Evolutionary conservation across 1,140 invertebrate species (phyloP).

Genomic region (Drosophila novamexicana): DNA sequence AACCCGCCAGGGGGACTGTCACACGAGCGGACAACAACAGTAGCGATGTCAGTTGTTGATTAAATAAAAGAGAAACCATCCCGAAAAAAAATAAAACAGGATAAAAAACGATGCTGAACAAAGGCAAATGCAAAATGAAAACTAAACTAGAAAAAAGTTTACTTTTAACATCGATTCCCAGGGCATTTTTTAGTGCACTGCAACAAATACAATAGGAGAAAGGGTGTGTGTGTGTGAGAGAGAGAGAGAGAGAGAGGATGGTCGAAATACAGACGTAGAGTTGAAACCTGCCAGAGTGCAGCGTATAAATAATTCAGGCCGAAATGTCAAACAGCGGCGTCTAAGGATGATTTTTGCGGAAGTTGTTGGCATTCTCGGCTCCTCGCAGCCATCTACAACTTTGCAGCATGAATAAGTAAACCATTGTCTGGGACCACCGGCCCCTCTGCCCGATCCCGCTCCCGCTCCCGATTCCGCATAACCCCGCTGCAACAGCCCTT

Average conservation of each 20-base stretch:
- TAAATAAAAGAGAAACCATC: conserved; percentile 66
- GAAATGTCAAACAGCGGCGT: conserved; percentile 78
- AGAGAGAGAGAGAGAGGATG: not conserved
- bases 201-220: conserved; percentile 25
- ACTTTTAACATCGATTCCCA: conserved; percentile 74
- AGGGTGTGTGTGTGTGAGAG: not conserved
- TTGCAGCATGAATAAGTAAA: conserved; percentile 75
- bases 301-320: conserved; percentile 77
- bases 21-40: conserved; percentile 59
- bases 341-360: conserved; percentile 78
- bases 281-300: conserved; percentile 54
- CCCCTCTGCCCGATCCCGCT: not conserved
- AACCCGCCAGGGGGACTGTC: conserved; percentile 26
- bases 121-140: conserved; percentile 32
- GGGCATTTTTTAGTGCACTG: conserved; percentile 39
- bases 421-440: conserved; percentile 59
- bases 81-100: conserved; percentile 28
- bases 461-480: conserved; percentile 3
- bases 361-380: conserved; percentile 55
- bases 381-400: conserved; percentile 45
- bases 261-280: conserved; percentile 7
- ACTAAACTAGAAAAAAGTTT: conserved; percentile 44
- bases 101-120: conserved; percentile 1
- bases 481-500: conserved; percentile 25
- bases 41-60: conserved; percentile 72